phyloP scores from a whole-genome alignment of 2,888 invertebrate species.

The Sacculina carcini region DNA sequence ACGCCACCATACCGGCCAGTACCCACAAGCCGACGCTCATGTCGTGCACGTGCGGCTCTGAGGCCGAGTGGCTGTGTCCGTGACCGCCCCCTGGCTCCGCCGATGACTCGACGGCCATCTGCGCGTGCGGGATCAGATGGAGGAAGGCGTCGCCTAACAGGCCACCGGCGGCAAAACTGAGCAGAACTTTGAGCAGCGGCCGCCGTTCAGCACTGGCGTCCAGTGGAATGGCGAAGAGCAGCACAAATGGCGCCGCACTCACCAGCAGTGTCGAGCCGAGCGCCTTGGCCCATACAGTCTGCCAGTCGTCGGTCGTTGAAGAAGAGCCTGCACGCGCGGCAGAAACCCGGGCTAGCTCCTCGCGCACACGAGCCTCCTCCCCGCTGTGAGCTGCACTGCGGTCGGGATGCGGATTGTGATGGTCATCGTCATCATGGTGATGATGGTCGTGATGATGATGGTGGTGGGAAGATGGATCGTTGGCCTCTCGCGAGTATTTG shows the following conservation, averaged over 20 bases:
- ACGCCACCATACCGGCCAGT: slow-evolving; percentile 68
- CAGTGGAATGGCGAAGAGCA: slow-evolving; percentile 74
- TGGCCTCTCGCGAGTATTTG: slow-evolving; percentile 12
- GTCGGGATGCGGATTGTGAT: no score
- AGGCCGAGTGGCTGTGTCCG: slow-evolving; percentile 26
- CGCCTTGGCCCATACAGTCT: slow-evolving; percentile 43
- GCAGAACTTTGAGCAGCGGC: slow-evolving; percentile 58
- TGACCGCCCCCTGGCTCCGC: slow-evolving; percentile 17
- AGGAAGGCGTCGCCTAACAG: slow-evolving; percentile 93
- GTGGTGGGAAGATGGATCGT: slow-evolving; percentile 3
- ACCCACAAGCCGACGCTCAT: slow-evolving; percentile 85
- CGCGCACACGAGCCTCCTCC: neutral
- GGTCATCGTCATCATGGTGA: neutral
- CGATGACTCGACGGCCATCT: slow-evolving; percentile 24
- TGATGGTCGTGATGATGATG: neutral
- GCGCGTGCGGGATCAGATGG: slow-evolving; percentile 91
- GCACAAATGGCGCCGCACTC: slow-evolving; percentile 77
- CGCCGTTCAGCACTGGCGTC: slow-evolving; percentile 59
- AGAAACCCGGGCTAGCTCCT: neutral
- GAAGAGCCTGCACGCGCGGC: neutral
- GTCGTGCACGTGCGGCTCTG: slow-evolving; percentile 27
- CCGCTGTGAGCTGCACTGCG: neutral
- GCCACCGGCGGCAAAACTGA: slow-evolving; percentile 84
- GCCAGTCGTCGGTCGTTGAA: neutral
- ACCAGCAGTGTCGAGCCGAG: slow-evolving; percentile 73